Evolutionary conservation across 1,140 invertebrate genomes (phyloP).

Genomic region (Galendromus occidentalis): DNA sequence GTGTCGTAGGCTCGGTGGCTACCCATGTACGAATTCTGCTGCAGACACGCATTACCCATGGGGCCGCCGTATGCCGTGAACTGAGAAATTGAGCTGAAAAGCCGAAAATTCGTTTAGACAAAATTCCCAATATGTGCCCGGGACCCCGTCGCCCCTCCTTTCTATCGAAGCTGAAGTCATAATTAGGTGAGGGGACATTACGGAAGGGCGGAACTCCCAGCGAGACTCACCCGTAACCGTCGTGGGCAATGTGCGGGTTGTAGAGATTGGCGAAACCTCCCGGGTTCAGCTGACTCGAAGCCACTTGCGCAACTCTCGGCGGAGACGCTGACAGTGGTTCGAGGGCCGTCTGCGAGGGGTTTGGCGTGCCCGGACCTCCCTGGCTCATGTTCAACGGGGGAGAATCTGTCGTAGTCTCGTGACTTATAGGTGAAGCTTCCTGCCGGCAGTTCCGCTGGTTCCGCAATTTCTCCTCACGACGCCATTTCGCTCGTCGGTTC

Average conservation of each 20-base stretch:
- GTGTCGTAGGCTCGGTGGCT: background rate
- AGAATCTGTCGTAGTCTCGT: slow-evolving; percentile 2
- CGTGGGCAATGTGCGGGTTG: slow-evolving; percentile 10
- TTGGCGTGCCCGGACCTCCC: background rate
- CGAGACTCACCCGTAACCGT: background rate
- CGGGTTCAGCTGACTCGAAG: background rate
- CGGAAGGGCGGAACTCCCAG: no score
- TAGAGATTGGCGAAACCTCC: slow-evolving; percentile 8
- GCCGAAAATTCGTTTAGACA: no score
- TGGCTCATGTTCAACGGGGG: background rate
- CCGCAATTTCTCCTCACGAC: slow-evolving; percentile 85
- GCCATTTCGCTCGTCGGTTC: slow-evolving; percentile 92
- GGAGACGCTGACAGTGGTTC: slow-evolving; percentile 5
- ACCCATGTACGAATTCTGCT: slow-evolving; percentile 4
- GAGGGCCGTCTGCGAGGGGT: background rate
- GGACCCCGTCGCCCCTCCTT: no score
- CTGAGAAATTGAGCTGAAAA: background rate
- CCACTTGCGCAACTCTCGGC: background rate
- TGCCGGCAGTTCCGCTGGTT: slow-evolving; percentile 42
- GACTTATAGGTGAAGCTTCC: slow-evolving; percentile 12
- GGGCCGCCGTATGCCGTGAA: slow-evolving; percentile 6
- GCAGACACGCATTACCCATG: slow-evolving; percentile 3
- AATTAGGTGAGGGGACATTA: no score
- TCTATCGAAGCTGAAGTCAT: no score
- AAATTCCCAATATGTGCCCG: no score